A percentile compares a stretch with the other conserved stretches of the same genome.
Evolutionary conservation across 2,888 invertebrate species (phyloP).

Genomic region (Volucella zonaria): DNA sequence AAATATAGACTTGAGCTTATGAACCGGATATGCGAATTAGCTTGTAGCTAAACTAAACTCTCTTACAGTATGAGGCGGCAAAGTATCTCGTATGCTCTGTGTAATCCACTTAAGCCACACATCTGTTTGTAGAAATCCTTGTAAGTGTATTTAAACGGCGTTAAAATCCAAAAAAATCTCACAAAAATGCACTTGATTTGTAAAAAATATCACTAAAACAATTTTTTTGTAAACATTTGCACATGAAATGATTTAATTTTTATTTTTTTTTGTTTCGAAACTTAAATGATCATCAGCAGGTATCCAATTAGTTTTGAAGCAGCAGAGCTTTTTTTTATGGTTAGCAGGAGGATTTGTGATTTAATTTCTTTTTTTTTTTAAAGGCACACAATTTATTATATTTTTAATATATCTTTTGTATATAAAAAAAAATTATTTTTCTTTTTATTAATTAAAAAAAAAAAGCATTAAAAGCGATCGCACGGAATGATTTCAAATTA

Average conservation of each 20-base stretch:
- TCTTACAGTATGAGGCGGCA: conserved; percentile 62
- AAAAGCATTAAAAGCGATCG: conserved; percentile 48
- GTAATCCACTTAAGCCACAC: conserved; percentile 61
- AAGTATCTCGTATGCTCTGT: conserved; percentile 1
- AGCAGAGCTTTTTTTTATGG: conserved; percentile 37
- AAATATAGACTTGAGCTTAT: conserved; percentile 72
- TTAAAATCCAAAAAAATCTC: conserved; percentile 57
- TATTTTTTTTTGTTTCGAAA: conserved; percentile 4
- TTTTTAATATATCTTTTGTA: too few relatives aligned
- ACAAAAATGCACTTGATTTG: conserved; percentile 59
- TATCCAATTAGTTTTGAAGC: conserved; percentile 57
- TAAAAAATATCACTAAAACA: conserved; percentile 42
- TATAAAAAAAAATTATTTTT: neutral
- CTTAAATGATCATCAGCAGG: conserved; percentile 58
- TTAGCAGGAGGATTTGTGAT: conserved; percentile 44
- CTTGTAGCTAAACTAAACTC: conserved; percentile 44
- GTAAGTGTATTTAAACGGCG: conserved; percentile 26
- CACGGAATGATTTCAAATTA: conserved; percentile 26
- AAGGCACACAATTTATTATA: conserved; percentile 38
- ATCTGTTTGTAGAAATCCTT: conserved; percentile 69
- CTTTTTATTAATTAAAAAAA: neutral
- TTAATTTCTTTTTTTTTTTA: conserved; percentile 28
- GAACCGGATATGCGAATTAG: conserved; percentile 74
- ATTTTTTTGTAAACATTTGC: conserved; percentile 11
- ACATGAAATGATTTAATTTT: conserved; percentile 25